Evolutionary conservation across 2,797 vertebrate genomes (phyloP), one percentile per base, ranked within the genome.

Genomic region (Leuciscus waleckii): DNA sequence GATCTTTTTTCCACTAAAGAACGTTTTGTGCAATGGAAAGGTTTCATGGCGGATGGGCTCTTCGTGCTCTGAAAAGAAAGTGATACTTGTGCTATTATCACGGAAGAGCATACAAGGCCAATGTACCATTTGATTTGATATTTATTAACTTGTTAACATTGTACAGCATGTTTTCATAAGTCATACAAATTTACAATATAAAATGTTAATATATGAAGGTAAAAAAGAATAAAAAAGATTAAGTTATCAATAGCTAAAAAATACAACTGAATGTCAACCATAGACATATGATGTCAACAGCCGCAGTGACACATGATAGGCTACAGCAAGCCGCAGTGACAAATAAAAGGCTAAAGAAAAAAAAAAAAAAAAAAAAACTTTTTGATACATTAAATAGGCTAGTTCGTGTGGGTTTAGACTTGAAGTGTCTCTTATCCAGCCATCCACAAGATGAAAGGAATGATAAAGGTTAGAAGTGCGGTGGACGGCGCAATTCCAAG

Each of bases 401-500:
- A 49, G 46, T 85, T 85, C 35, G 67, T 41, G 16, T 13, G 26
- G 29, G 56, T 81, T 69, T 7, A 29, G 19, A 19, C 17, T 37
- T 37, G 4, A 23, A 68, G 68, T 41, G 85, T 89, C 83, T 85
- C 3, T 88, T 92, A 99, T 91, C 97, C 96, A 73, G 94, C 96
- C 97, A 99, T 98, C 98, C 98, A 99, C 86, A 99, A 91, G 26
- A 93, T 93, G 92, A 99, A 98, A 17, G 98, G 97, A 88, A 99
- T 87, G 56, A 98, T 88, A 89, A 98, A 91, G 2, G 96, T 91
- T 39, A 96, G 96, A 74, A 98, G 93, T 0, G 94, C 93, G 4
- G 96, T 97, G 86, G 91, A 92, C n/a, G 93, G 89, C 13, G 95
- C 95, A 61, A 96, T 79, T 7, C 97, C 98, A 35, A 95, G 91